These are phyloP conservation scores for Knipowitschia caucasica DNA, from an alignment of 2,797 vertebrate species.

Conservation along the genomic window DNA sequence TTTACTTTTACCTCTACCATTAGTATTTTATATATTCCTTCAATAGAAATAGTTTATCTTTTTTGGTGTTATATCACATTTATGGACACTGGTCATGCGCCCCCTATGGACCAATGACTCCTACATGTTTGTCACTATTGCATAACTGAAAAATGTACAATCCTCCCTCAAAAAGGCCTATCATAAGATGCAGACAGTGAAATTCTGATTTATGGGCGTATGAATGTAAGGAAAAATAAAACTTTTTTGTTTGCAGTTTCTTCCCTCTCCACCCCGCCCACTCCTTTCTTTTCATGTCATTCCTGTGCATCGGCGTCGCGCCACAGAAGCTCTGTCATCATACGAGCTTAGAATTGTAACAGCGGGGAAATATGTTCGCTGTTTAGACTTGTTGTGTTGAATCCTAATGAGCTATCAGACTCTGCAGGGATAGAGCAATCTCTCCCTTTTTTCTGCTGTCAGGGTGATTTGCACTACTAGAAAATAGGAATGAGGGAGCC, in stretches of 20 bases:
- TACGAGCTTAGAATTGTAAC: conserved; percentile 59
- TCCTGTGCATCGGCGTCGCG: conserved; percentile 50
- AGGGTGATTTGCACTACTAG: conserved; percentile 65
- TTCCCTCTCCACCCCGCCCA: conserved; percentile 8
- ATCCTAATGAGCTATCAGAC: conserved; percentile 70
- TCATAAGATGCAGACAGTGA: too few relatives aligned
- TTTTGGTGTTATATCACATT: too few relatives aligned
- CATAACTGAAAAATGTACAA: too few relatives aligned
- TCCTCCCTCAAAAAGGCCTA: too few relatives aligned
- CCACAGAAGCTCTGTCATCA: conserved; percentile 62
- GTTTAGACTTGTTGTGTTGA: conserved; percentile 66
- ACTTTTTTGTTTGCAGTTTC: neutral
- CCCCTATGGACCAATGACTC: too few relatives aligned
- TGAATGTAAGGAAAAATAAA: too few relatives aligned
- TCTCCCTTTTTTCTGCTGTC: conserved; percentile 41
- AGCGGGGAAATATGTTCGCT: conserved; percentile 71
- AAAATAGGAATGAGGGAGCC: conserved; percentile 61
- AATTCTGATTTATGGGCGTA: too few relatives aligned
- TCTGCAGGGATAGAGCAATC: conserved; percentile 54
- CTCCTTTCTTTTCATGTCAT: conserved; percentile 44
- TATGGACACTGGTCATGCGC: too few relatives aligned
- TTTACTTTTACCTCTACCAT: too few relatives aligned
- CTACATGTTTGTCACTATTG: too few relatives aligned
- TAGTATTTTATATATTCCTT: too few relatives aligned
- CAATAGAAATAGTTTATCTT: too few relatives aligned